phyloP scores from a whole-genome alignment of 1,140 invertebrate species.

The Aphidius gifuensis region DNA sequence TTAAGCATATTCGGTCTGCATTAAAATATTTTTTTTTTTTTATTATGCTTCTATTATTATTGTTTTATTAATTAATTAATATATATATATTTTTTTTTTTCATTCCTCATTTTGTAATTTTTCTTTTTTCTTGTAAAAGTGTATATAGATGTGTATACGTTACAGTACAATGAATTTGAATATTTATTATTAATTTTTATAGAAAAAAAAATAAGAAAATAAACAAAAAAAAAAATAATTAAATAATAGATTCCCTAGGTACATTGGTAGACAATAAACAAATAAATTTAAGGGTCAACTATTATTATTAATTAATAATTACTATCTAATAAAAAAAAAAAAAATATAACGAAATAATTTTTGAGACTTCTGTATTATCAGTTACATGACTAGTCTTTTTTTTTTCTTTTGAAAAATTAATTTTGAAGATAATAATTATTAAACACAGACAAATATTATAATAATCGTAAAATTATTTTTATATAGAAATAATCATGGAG shows the following conservation, averaged over 20 bases:
- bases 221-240: too few relatives aligned
- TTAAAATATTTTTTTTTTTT: too few relatives aligned
- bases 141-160: constrained; percentile 49
- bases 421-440: constrained; percentile 25
- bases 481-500: background rate
- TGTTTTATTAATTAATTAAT: too few relatives aligned
- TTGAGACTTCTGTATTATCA: constrained; percentile 35
- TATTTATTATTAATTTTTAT: constrained; percentile 37
- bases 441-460: constrained; percentile 18
- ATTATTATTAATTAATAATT: constrained; percentile 6
- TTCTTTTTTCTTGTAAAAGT: constrained; percentile 45
- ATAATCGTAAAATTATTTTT: constrained; percentile 1
- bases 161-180: constrained; percentile 48
- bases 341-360: constrained; percentile 23
- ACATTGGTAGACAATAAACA: constrained; percentile 47
- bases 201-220: constrained; percentile 47
- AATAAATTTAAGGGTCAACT: background rate
- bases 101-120: constrained; percentile 16
- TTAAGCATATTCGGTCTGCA: too few relatives aligned
- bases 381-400: constrained; percentile 47
- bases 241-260: constrained; percentile 33
- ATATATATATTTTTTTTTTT: constrained; percentile 4
- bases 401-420: constrained; percentile 44
- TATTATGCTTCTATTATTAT: too few relatives aligned
- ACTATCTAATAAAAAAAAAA: constrained; percentile 30